Evolutionary conservation across 2,797 vertebrate genomes (phyloP).

Genomic region (Thunnus albacares): DNA sequence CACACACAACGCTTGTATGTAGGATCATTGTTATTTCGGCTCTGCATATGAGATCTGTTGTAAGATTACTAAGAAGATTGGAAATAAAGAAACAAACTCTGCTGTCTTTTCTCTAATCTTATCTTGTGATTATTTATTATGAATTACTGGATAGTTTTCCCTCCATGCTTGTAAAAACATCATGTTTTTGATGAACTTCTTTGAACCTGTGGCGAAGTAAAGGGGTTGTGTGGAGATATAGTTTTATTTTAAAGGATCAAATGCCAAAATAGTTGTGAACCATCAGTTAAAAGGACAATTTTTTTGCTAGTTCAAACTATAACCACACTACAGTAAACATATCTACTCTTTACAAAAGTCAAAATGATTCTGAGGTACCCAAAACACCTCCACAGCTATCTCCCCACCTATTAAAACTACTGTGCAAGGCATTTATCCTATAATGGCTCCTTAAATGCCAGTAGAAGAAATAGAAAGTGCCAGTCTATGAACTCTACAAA

Average conservation of each 20-base stretch:
- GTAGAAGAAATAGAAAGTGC: neutral
- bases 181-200: constrained; percentile 4
- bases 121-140: neutral
- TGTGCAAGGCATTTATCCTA: neutral
- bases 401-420: too few relatives aligned
- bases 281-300: neutral
- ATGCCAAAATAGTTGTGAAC: neutral
- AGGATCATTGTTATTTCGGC: too few relatives aligned
- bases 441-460: neutral
- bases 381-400: too few relatives aligned
- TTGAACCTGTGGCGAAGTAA: neutral
- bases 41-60: too few relatives aligned
- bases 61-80: neutral
- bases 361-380: too few relatives aligned
- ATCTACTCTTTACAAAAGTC: neutral
- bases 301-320: neutral
- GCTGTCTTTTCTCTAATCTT: neutral
- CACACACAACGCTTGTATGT: too few relatives aligned
- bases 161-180: neutral
- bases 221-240: neutral
- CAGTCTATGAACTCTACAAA: neutral
- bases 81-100: neutral
- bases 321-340: neutral
- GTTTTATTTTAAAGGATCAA: neutral
- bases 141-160: too few relatives aligned